Evolutionary conservation across 2,797 vertebrate genomes (phyloP).

Genomic region (Sylvilagus floridanus): DNA sequence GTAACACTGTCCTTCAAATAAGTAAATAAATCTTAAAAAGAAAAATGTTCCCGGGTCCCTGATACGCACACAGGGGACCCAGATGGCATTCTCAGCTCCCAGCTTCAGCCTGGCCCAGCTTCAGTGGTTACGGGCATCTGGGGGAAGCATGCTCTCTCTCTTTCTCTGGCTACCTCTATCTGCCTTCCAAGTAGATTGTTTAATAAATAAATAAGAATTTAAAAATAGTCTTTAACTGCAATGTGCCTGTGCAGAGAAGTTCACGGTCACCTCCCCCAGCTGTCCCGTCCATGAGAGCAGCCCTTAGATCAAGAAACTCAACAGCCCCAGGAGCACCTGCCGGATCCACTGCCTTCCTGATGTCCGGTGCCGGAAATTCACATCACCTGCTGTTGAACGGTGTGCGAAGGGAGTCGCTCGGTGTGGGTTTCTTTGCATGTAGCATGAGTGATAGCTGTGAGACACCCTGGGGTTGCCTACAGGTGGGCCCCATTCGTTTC

Average conservation of each 20-base stretch:
- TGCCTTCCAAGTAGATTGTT: too few relatives aligned
- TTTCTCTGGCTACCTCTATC: too few relatives aligned
- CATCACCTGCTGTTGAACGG: neutral
- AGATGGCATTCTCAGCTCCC: too few relatives aligned
- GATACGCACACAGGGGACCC: too few relatives aligned
- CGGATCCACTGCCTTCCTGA: neutral
- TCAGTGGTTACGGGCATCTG: too few relatives aligned
- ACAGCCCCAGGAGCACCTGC: neutral
- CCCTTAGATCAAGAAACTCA: neutral
- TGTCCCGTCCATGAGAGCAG: neutral
- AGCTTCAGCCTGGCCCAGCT: too few relatives aligned
- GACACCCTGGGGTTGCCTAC: rapidly evolving
- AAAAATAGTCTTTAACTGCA: neutral
- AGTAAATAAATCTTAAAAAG: too few relatives aligned
- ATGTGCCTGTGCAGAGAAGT: neutral
- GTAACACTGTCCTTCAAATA: too few relatives aligned
- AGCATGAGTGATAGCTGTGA: neutral
- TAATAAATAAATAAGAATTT: neutral
- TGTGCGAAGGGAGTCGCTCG: neutral
- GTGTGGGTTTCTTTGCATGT: neutral
- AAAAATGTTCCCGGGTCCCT: too few relatives aligned
- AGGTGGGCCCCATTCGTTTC: neutral
- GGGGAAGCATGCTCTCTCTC: too few relatives aligned
- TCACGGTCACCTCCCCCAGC: neutral
- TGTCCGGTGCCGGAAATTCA: neutral